A percentile compares a stretch with the other conserved stretches of the same genome.
phyloP scores from a whole-genome alignment of 64 coral and sea anemone species.

The Stylophora pistillata region DNA sequence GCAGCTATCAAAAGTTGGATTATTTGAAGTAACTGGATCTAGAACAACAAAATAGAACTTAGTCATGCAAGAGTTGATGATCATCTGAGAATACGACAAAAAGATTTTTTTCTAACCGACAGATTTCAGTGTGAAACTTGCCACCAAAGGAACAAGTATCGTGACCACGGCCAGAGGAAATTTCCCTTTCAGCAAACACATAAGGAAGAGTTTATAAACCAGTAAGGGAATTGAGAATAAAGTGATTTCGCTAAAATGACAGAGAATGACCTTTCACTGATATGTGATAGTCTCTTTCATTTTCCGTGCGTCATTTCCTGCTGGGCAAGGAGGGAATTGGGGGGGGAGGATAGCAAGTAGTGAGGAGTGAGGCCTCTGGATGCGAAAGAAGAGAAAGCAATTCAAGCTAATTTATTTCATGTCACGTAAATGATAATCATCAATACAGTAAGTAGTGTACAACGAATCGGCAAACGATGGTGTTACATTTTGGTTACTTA shows the following conservation, averaged over 20 bases:
- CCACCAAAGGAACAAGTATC: background rate
- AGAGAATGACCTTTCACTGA: background rate
- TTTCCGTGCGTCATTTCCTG: no score
- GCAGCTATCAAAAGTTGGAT: background rate
- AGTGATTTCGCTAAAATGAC: background rate
- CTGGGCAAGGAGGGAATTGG: no score
- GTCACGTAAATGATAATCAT: no score
- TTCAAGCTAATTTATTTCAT: no score
- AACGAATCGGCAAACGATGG: no score
- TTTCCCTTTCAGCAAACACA: background rate
- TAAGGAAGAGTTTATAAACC: background rate
- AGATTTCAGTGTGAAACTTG: background rate
- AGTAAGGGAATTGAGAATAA: background rate
- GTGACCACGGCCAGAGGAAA: background rate
- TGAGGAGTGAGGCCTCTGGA: no score
- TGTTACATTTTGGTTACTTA: no score
- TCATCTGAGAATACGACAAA: background rate
- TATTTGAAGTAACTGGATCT: background rate
- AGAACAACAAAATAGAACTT: background rate
- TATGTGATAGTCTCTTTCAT: background rate
- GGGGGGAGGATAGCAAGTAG: no score
- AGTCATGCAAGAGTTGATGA: background rate
- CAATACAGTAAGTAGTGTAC: no score
- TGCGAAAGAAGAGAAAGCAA: no score
- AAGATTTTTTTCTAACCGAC: background rate